Evolutionary conservation across 2,797 vertebrate species (phyloP), one percentile per base, ranked within the genome.

Genomic region (Syngnathus acus): DNA sequence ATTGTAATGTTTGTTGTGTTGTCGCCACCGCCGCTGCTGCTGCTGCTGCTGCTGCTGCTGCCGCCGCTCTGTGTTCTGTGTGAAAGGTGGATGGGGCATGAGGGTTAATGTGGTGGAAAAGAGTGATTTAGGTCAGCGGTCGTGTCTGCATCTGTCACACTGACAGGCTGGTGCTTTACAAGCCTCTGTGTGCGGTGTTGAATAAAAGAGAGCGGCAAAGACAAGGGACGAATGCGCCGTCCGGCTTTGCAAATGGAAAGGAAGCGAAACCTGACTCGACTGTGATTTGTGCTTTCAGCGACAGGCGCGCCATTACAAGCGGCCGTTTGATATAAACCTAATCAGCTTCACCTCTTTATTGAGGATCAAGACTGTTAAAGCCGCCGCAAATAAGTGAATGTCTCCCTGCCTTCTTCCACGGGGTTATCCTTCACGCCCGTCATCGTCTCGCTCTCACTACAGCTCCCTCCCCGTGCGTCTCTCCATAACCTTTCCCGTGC

Each of bases 81-180:
- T 77, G 79, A 80, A 82, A 86, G 79, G 78, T 83, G 79, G 65
- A 50, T 16, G 77, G 70, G 84, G 54, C 65, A 80, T 40, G 7
- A 69, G 76, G 86, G 90, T 90, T 91, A 90, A 90, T 89, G 88
- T 86, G 84, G 80, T 86, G 87, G 86, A 88, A 89, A 90, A 87
- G 84, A 89, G 86, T 88, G 89, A 90, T 92, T 90, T 89, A 88
- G 88, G 89, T 89, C 90, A 90, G 81, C 71, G 84, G 76, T 80
- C 23, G 82, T 86, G 84, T 86, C 76, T 86, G 83, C 88, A 86
- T 91, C 88, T 87, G 88, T 90, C 87, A 86, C 81, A 70, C 58
- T 84, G 83, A 85, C 77, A 75, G 80, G 83, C 72, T 45, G 76
- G 65, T 21, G 69, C 78, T 87, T 80, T 70, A 79, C 73, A 78